Evolutionary conservation across 2,113 vertebrate genomes (phyloP), one percentile per base, ranked within the genome.

Genomic region (Brachypodius melanocephalos): DNA sequence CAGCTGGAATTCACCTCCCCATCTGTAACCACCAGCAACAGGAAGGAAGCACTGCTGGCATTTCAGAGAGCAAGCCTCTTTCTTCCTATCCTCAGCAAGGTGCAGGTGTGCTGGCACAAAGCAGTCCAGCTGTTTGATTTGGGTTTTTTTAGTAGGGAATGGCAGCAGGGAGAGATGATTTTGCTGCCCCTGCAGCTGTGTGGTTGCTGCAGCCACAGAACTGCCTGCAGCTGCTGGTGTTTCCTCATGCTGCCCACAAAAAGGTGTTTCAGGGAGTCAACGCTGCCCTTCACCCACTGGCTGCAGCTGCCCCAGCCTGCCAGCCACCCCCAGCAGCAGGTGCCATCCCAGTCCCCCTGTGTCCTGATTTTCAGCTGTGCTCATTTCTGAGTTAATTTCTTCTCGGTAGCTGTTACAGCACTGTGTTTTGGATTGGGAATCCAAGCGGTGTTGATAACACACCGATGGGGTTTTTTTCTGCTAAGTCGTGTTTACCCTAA

Each of bases 221-320:
- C 22, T 22, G 8, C 63, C 54, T 58, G 73, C n/a, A 54, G 74
- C n/a, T 69, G 57, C 77, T 48, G 89, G 9, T 5, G 17, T 42
- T 38, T 74, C 58, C 43, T 26, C 28, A 40, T 1, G 0, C 52
- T 79, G 57, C 38, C 52, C 38, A 24, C 25, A 21, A 13, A 31
- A 75, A 48, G 19, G 36, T 8, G 5, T 14, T 52, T 45, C 7
- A 46, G 42, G n/a, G 42, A 66, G 13, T 24, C 5, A 8, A 5
- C 4, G 10, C 17, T 42, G 49, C 34, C 52, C 43, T 32, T 58
- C 16, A 14, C 31, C 43, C 38, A 3, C 5, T 0, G 0, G 20
- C 72, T 79, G 43, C 7, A 19, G 61, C 61, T 74, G 59, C 14
- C 25, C 10, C 15, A 12, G 46, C 36, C 32, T 0, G 0, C 28